These are phyloP conservation scores for Archocentrus centrarchus DNA, from an alignment of 2,113 vertebrate genomes.

Conservation along the genomic window DNA sequence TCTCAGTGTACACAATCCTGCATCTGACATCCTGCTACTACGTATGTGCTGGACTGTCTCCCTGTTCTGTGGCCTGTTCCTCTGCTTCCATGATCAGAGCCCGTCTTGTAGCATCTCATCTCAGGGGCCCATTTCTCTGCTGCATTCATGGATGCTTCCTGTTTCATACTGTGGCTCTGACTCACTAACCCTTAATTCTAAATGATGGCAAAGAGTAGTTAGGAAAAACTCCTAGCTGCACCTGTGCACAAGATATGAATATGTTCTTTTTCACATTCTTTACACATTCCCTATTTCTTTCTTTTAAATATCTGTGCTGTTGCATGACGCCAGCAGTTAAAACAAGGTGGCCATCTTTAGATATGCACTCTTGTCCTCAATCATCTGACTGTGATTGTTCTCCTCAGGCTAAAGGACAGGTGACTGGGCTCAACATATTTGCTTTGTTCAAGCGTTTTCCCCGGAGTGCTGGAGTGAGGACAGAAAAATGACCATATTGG, in stretches of 20 bases:
- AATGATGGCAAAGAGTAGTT: no score
- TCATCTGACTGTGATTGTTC: slow-evolving; percentile 55
- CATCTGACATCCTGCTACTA: background rate
- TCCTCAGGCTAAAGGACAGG: slow-evolving; percentile 57
- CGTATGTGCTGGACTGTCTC: background rate
- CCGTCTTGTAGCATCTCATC: no score
- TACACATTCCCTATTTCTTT: background rate
- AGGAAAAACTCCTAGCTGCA: no score
- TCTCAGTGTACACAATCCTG: background rate
- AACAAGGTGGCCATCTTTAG: slow-evolving; percentile 49
- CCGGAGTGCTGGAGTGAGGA: slow-evolving; percentile 42
- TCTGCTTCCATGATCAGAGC: no score
- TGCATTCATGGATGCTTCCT: no score
- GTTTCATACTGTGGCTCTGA: background rate
- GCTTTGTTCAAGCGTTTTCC: slow-evolving; percentile 53
- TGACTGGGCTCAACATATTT: slow-evolving; percentile 40
- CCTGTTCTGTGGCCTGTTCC: no score
- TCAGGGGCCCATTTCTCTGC: no score
- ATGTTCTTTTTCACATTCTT: background rate
- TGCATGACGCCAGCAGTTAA: slow-evolving; percentile 7
- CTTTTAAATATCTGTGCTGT: background rate
- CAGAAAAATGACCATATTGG: slow-evolving; percentile 19
- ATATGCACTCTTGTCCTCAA: slow-evolving; percentile 60
- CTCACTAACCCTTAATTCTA: background rate
- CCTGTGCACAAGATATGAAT: no score